These are phyloP conservation scores for Ginglymostoma cirratum DNA, from an alignment of 2,113 vertebrate species.

Conservation along the genomic window DNA sequence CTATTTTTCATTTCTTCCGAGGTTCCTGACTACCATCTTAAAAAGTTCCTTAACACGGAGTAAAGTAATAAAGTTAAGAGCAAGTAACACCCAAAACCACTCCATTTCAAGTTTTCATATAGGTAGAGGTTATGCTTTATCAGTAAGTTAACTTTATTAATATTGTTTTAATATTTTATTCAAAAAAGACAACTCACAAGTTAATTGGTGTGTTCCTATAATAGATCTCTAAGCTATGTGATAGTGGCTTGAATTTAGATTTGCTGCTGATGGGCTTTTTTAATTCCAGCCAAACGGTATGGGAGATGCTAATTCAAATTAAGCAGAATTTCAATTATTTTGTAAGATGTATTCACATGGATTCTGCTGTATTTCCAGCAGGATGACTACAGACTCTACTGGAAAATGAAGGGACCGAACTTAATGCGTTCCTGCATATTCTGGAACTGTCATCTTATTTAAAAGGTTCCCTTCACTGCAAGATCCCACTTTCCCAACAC, in stretches of 20 bases:
- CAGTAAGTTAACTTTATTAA: neutral
- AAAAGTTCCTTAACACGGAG: neutral
- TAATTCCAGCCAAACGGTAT: neutral
- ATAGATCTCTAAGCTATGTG: neutral
- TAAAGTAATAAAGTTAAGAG: neutral
- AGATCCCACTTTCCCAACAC: neutral
- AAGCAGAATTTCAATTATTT: neutral
- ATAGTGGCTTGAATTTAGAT: neutral
- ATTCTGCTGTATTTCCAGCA: neutral
- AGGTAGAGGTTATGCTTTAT: neutral
- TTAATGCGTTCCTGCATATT: neutral
- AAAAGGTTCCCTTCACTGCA: neutral
- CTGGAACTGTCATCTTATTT: neutral
- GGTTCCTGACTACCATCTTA: neutral
- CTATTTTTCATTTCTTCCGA: slow-evolving; percentile 1
- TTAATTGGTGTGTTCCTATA: neutral
- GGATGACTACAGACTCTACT: neutral
- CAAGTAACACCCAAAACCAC: neutral
- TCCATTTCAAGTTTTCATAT: neutral
- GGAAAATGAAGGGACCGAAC: too few species aligned
- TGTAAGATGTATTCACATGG: neutral
- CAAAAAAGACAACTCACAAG: neutral
- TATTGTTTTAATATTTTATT: neutral
- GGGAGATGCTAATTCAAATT: neutral
- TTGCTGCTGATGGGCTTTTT: neutral